Evolutionary conservation across 2,113 vertebrate species (phyloP).

Genomic region (Spea multiplicata): DNA sequence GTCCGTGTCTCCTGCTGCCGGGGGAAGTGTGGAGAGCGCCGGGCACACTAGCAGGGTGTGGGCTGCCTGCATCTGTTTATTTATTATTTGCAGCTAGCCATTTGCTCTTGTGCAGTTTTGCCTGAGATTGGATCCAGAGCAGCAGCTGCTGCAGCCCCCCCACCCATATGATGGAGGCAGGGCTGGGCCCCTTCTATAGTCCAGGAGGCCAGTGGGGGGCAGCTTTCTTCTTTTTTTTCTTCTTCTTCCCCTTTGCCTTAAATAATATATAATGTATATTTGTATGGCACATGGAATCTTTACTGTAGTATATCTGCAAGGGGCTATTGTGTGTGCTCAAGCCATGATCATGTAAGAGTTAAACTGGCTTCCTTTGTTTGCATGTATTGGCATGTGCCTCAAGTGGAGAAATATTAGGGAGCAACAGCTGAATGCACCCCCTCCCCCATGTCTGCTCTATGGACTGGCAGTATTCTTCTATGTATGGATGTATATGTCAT

Average conservation of each 20-base stretch:
- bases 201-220: conserved; percentile 23
- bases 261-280: background rate
- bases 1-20: background rate
- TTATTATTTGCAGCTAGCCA: background rate
- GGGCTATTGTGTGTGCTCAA: conserved; percentile 5
- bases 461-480: background rate
- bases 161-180: conserved; percentile 31
- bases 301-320: no score
- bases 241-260: background rate
- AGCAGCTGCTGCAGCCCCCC: conserved; percentile 21
- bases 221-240: background rate
- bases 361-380: conserved; percentile 69
- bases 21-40: background rate
- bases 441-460: background rate
- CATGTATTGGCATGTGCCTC: conserved; percentile 60
- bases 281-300: no score
- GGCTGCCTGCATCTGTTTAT: background rate
- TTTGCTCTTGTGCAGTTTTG: conserved; percentile 16
- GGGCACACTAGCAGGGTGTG: conserved; percentile 27
- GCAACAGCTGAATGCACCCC: conserved; percentile 57
- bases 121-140: conserved; percentile 45
- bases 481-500: background rate
- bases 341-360: conserved; percentile 49
- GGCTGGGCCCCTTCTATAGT: conserved; percentile 30
- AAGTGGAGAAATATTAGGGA: conserved; percentile 55